These are phyloP conservation scores for Drosophila baimaii DNA, from an alignment of 1,140 invertebrate genomes.

Conservation along the genomic window DNA sequence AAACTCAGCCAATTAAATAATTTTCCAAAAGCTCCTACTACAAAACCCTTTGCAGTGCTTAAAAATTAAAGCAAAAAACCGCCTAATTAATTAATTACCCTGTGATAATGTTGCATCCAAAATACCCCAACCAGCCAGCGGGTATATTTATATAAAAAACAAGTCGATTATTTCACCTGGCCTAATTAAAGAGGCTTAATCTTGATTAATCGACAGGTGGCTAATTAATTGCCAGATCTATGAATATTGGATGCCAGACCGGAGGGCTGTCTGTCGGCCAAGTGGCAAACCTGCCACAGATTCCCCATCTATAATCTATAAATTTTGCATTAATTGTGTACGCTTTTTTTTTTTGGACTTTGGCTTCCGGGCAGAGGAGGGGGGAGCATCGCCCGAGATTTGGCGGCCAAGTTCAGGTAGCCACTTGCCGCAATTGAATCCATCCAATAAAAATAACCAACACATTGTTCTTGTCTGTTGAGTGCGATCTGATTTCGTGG, in stretches of 20 bases:
- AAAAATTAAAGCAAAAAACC: no score
- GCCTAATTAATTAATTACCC: not conserved
- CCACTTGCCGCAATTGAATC: slow-evolving; percentile 32
- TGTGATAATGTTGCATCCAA: not conserved
- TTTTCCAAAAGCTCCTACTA: not conserved
- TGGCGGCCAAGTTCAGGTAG: slow-evolving; percentile 60
- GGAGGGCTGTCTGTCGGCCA: slow-evolving; percentile 18
- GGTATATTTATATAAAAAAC: slow-evolving; percentile 17
- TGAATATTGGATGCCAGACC: slow-evolving; percentile 21
- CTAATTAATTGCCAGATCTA: slow-evolving; percentile 37
- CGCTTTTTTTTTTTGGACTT: not conserved
- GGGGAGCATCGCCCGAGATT: no score
- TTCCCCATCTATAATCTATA: slow-evolving; percentile 10
- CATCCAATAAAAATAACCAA: slow-evolving; percentile 70
- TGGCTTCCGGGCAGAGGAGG: slow-evolving; percentile 4
- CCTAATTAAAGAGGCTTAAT: slow-evolving; percentile 33
- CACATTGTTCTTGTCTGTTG: slow-evolving; percentile 51
- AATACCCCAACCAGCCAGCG: not conserved
- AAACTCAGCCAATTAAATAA: slow-evolving; percentile 1
- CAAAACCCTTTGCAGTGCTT: no score
- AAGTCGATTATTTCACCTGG: slow-evolving; percentile 15
- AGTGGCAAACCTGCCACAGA: slow-evolving; percentile 5
- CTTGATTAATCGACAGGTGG: slow-evolving; percentile 33
- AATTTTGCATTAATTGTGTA: slow-evolving; percentile 15
- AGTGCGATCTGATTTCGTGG: slow-evolving; percentile 43